phyloP scores from a whole-genome alignment of 2,888 invertebrate genomes.

The Pachymerium ferrugineum region DNA sequence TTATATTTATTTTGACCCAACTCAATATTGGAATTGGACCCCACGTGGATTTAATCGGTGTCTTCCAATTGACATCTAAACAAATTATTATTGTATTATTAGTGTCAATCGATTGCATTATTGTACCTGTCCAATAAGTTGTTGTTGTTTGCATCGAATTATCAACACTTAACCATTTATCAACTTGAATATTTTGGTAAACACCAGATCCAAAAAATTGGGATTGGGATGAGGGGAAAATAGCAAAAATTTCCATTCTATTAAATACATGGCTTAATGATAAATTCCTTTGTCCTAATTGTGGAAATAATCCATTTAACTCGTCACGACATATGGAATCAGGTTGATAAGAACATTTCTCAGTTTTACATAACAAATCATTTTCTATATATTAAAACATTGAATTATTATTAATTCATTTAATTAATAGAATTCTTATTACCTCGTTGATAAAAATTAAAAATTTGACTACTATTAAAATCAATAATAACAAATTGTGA shows the following conservation, averaged over 20 bases:
- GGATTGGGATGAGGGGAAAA: neutral
- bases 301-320: neutral
- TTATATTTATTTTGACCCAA: neutral
- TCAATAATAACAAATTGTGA: neutral
- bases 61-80: neutral
- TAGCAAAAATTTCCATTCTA: neutral
- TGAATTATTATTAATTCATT: no score
- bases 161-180: neutral
- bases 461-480: neutral
- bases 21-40: neutral
- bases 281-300: neutral
- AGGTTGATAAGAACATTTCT: neutral
- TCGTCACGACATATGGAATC: neutral
- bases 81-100: neutral
- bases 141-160: neutral
- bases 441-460: neutral
- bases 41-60: neutral
- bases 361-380: neutral
- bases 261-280: neutral
- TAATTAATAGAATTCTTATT: neutral
- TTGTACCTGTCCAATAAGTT: neutral
- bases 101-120: no score
- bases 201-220: neutral
- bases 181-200: neutral
- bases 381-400: neutral